Evolutionary conservation across 2,113 vertebrate genomes (phyloP), one percentile per base, ranked within the genome.

Genomic region (Esox niger): DNA sequence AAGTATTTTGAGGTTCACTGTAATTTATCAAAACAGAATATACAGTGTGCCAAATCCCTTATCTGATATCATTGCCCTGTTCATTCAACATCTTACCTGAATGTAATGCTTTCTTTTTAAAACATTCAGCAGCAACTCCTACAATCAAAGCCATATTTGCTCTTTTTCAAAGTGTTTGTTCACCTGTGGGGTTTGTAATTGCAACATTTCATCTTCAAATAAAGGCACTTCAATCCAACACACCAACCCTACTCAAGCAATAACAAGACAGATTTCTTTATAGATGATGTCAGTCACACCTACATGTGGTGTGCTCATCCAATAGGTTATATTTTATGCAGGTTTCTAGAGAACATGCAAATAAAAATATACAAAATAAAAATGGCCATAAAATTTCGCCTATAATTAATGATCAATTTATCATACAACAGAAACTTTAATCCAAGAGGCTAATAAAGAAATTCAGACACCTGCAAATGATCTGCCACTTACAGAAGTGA

Each of bases 161-260:
- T 77, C 68, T 67, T 30, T 43, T 70, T 52, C 71, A 64, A 70
- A 80, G 59, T 86, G 77, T 87, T 84, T 90, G 75, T 84, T 84
- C 79, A 82, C 78, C 83, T 86, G 82, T 78, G 38, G 62, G 58
- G 65, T 78, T 70, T 82, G 66, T 75, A 78, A 77, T 80, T 71
- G 70, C 77, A 80, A 81, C 79, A 81, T 78, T 80, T 79, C 71
- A 69, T 78, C 66, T 57, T 72, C 74, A 88, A 87, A 87, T 69
- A 84, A 35, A 70, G 5, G 5, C 64, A 66, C 52, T 58, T 49
- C 49, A 60, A 68, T 33, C 71, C 57, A 26, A 56, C 69, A 68
- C 0, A 13, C 57, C 26, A 58, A 65, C 57, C n/a, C 5, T 38
- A 15, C 26, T n/a, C 21, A 57, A 30, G 29, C 61, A 70, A 49